A percentile compares a stretch with the other conserved stretches of the same genome.
phyloP scores from a whole-genome alignment of 2,113 vertebrate species.

The Sula dactylatra region DNA sequence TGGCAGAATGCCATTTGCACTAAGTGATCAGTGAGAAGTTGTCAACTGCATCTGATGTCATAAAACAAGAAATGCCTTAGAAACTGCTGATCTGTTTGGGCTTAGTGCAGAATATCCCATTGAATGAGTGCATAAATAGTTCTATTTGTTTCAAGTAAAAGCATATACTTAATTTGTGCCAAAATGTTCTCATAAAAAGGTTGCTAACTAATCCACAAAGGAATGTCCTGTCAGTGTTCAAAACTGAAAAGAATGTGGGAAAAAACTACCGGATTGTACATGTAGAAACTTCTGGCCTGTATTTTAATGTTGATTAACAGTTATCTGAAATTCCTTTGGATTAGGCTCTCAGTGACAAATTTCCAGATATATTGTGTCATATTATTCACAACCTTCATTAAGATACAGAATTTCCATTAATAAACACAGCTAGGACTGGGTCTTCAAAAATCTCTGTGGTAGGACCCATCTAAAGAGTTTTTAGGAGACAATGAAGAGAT shows the following conservation, averaged over 20 bases:
- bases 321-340: not conserved
- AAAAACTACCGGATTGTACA: not conserved
- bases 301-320: not conserved
- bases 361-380: not conserved
- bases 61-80: constrained; percentile 33
- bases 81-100: constrained; percentile 21
- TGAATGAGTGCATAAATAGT: constrained; percentile 35
- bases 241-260: not conserved
- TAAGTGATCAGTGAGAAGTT: constrained; percentile 51
- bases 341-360: not conserved
- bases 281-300: not conserved
- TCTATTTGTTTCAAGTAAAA: not conserved
- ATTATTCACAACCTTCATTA: not conserved
- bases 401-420: not conserved
- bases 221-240: not conserved
- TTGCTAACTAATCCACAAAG: not conserved
- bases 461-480: not conserved
- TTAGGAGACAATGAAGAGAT: not conserved
- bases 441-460: not conserved
- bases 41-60: constrained; percentile 31
- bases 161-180: constrained; percentile 2
- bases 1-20: constrained; percentile 57
- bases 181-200: constrained; percentile 12
- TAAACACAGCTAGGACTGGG: not conserved
- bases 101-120: not conserved